Base-by-base conservation (phyloP, 2,113 vertebrate genomes). In the Pica pica region DNA sequence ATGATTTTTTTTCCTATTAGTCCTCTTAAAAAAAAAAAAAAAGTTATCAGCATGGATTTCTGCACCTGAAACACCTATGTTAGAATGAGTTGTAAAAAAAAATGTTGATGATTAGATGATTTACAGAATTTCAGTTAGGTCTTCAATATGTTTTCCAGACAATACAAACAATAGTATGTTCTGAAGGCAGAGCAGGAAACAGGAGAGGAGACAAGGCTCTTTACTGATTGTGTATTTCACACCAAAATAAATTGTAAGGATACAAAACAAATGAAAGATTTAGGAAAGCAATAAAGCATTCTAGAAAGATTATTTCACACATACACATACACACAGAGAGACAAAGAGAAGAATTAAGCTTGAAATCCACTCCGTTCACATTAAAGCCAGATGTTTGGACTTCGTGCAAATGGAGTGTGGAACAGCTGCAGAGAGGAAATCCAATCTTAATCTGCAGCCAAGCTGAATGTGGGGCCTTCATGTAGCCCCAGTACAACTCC, bases 331-430 rank as follows among this genome's bases (percentile, higher is more conserved):
- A 76, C 31, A 41, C 7, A 74, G 9, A 73, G 24, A 90, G 81
- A 94, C 49, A 87, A 79, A 95, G 63, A 83, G n/a, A 68, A 90
- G 63, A 74, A 83, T 78, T 91, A 96, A 57, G 44, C 39, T 49
- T 83, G 90, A 95, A 96, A 95, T 93, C 44, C n/a, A 84, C 71
- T 82, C 42, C 14, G 11, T 17, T 93, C 79, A 52, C 90, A 95
- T 95, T 83, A 94, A 96, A 95, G 44, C 76, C 87, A 83, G 83
- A 96, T 96, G 93, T 95, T 49, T 95, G 94, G 94, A 92, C 49
- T 75, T 59, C 0, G 0, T 71, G 88, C 75, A 93, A 81, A 76
- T 20, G 46, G 64, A 95, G 85, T 14, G 47, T 60, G 52, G 76
- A 93, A 65, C 80, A 96, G 71, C 92, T 95, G 92, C 52, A 92